Evolutionary conservation across 2,888 invertebrate genomes (phyloP), one percentile per base, ranked within the genome.

Genomic region (Ophonus ardosiacus): DNA sequence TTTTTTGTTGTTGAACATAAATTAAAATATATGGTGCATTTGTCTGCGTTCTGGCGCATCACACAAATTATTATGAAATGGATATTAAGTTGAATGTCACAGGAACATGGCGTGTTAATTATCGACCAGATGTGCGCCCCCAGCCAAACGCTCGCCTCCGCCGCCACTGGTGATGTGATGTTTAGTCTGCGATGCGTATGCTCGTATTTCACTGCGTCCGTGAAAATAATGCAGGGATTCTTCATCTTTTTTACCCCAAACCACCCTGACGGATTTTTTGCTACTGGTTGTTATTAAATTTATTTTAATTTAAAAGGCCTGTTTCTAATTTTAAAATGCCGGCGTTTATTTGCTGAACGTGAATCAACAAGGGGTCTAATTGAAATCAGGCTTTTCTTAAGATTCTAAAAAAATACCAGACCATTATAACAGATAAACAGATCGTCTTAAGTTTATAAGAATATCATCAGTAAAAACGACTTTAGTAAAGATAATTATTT

Each of bases 111-210:
- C 84, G 86, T 85, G 86, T 86, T 87, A 86, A 87, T 87, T 87
- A 87, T 86, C 74, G 84, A 86, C 86, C 87, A 87, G 86, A 87
- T 87, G 87, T 87, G 85, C 80, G 80, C 81, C 85, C 83, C 87
- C 86, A 86, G 8, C 61, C 74, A 15, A 10, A 15, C 31, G 8
- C 71, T 3, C 13, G 59, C 18, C 31, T 24, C 74, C 38, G 13
- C 38, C 40, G 40, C 82, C 71, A 24, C 71, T 82, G 82, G 43
- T 38, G 56, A 80, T 85, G 18, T 38, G 56, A 71, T 85, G 85
- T 85, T 85, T 85, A 85, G 85, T 85, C 85, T 85, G 80, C 68
- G 57, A 57, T 57, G 78, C 56, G 57, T 78, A 57, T 56, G 56
- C 78, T 78, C 78, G 78, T 78, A 78, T 78, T 78, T 78, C 57